phyloP scores from a whole-genome alignment of 2,888 invertebrate species.

The Synergus umbraculus region DNA sequence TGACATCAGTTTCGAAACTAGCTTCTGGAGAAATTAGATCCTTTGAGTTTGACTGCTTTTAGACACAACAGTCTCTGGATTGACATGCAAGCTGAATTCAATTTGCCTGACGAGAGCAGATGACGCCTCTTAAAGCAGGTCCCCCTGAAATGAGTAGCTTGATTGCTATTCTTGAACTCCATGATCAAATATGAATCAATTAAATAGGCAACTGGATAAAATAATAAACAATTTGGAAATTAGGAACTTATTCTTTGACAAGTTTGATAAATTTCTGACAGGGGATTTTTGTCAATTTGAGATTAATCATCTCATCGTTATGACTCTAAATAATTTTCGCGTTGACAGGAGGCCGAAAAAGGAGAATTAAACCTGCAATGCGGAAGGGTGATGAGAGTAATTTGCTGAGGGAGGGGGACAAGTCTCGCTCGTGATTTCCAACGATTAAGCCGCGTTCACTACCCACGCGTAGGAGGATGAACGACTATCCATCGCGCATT shows the following conservation, averaged over 20 bases:
- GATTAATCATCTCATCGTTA: not conserved
- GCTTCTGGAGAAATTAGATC: not conserved
- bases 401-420: constrained; percentile 18
- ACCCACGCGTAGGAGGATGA: constrained; percentile 62
- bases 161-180: not conserved
- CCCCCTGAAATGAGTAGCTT: not conserved
- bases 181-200: not conserved
- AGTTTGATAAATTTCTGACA: not conserved
- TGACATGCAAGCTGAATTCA: not conserved
- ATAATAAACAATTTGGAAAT: not conserved
- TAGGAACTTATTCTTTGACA: too few species aligned
- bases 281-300: not conserved
- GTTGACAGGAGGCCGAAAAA: constrained; percentile 11
- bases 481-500: constrained; percentile 69
- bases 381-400: constrained; percentile 28
- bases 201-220: not conserved
- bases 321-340: not conserved
- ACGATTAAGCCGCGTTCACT: constrained; percentile 68
- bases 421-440: constrained; percentile 63
- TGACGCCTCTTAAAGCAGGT: not conserved
- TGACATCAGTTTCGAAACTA: not conserved
- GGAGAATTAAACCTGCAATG: not conserved
- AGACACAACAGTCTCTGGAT: not conserved
- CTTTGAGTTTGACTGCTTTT: not conserved
- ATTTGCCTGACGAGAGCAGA: constrained; percentile 18